Evolutionary conservation across 2,113 vertebrate species (phyloP).

Genomic region (Hippocampus zosterae): DNA sequence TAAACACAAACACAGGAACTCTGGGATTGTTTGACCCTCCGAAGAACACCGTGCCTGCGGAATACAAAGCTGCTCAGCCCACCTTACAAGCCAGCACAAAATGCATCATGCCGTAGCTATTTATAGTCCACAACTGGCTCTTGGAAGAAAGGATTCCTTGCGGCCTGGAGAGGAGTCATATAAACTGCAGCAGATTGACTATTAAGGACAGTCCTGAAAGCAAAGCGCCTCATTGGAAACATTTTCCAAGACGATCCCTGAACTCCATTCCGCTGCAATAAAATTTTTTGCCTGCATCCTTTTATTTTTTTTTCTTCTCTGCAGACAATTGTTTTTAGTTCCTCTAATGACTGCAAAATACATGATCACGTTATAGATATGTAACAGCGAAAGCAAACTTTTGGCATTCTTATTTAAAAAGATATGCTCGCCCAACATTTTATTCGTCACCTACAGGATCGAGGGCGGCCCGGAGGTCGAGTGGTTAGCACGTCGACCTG

Average conservation of each 20-base stretch:
- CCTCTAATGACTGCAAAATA: neutral
- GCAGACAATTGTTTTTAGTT: conserved; percentile 15
- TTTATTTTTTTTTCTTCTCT: conserved; percentile 2
- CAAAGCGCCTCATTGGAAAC: conserved; percentile 26
- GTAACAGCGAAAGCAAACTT: neutral
- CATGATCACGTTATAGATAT: neutral
- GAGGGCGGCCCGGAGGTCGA: too few relatives aligned
- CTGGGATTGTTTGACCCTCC: conserved; percentile 35
- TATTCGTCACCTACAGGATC: neutral
- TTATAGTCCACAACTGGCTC: conserved; percentile 30
- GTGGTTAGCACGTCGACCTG: too few relatives aligned
- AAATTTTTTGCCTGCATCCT: conserved; percentile 33
- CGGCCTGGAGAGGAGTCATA: conserved; percentile 21
- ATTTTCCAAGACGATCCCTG: conserved; percentile 55
- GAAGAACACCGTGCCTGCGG: neutral
- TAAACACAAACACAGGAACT: conserved; percentile 68
- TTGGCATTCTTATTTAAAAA: neutral
- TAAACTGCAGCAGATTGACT: conserved; percentile 28
- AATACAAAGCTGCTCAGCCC: neutral
- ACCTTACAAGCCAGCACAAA: conserved; percentile 11
- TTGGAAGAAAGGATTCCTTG: conserved; percentile 38
- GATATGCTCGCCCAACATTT: neutral
- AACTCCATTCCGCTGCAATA: conserved; percentile 28
- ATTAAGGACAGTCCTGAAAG: conserved; percentile 38
- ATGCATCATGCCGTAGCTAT: conserved; percentile 17